Evolutionary conservation across 2,113 vertebrate species (phyloP), one percentile per base, ranked within the genome.

Genomic region (Montifringilla adamsi): DNA sequence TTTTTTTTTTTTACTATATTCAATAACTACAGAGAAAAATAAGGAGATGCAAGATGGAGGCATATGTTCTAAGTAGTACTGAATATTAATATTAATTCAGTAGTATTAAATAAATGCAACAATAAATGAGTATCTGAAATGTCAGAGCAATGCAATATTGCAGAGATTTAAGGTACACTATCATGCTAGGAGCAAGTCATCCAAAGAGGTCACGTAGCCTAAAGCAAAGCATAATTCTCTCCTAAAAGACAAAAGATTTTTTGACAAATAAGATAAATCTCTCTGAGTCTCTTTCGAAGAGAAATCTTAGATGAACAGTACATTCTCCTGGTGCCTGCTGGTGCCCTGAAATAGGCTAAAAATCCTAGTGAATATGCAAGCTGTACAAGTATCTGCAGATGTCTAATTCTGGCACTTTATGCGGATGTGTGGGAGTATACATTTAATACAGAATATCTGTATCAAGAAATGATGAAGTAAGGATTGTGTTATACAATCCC

Each of bases 331-430:
- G 49, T 63, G 73, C 73, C 86, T 94, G 37, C 72, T 47, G 94
- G 37, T 91, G 86, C 59, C 82, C 39, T 88, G 63, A 90, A 96
- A 96, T 11, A 75, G 59, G 18, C 67, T 87, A 90, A 69, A 77
- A 58, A 44, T 50, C n/a, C 30, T 56, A 69, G 49, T 94, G 69
- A 91, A 88, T 23, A 85, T 82, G 67, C 62, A 93, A 96, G 50
- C 74, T 88, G 41, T 33, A 85, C 63, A 85, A 90, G 60, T 47
- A 85, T 66, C 63, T 80, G 93, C 64, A 96, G 92, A 79, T 62
- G 50, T 64, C 63, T 69, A 79, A 83, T 90, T 83, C 79, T 82
- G 31, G n/a, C 59, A 64, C 46, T 91, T 96, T 22, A 41, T 63
- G 37, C 6, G 10, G 66, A 46, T 64, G 69, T 35, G 56, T 85